A percentile compares a stretch with the other conserved stretches of the same genome.
Evolutionary conservation across 2,888 invertebrate genomes (phyloP).

Genomic region (Chrysopilus asiliformis): DNA sequence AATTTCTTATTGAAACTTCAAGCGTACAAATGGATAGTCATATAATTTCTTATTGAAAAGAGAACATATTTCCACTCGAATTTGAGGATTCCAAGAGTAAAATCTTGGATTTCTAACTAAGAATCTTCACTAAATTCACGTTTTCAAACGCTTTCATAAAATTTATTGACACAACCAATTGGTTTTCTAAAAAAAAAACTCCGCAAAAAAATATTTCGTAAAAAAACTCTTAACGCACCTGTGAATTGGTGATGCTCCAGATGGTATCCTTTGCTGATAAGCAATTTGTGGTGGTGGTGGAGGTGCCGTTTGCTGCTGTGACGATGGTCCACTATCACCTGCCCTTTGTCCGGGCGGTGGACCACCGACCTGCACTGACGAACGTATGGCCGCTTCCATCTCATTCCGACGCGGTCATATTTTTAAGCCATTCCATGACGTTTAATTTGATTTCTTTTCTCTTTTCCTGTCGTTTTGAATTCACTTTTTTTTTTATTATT

Average conservation of each 20-base stretch:
- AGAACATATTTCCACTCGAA: too few species aligned
- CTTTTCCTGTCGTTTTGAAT: slow-evolving; percentile 4
- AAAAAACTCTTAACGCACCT: slow-evolving; percentile 32
- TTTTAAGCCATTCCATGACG: slow-evolving; percentile 14
- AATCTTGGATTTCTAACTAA: too few species aligned
- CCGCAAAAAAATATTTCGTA: too few species aligned
- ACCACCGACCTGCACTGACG: slow-evolving; percentile 39
- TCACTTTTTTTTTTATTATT: slow-evolving; percentile 4
- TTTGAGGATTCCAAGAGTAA: too few species aligned
- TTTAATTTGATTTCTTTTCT: slow-evolving; percentile 7
- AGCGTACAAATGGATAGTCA: too few species aligned
- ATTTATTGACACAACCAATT: too few species aligned
- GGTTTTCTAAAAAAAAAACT: too few species aligned
- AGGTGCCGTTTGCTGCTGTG: slow-evolving; percentile 23
- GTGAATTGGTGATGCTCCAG: slow-evolving; percentile 36
- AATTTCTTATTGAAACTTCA: too few species aligned
- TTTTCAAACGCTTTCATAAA: too few species aligned
- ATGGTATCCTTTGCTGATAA: slow-evolving; percentile 34
- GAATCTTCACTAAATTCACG: too few species aligned
- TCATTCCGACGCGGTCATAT: slow-evolving; percentile 35
- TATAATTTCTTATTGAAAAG: too few species aligned
- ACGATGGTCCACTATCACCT: slow-evolving; percentile 22
- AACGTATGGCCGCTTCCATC: slow-evolving; percentile 39
- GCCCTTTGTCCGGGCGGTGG: slow-evolving; percentile 31
- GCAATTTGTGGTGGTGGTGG: slow-evolving; percentile 23